A percentile compares a stretch with the other conserved stretches of the same genome.
phyloP scores from a whole-genome alignment of 2,113 vertebrate genomes.

The Semicossyphus pulcher region DNA sequence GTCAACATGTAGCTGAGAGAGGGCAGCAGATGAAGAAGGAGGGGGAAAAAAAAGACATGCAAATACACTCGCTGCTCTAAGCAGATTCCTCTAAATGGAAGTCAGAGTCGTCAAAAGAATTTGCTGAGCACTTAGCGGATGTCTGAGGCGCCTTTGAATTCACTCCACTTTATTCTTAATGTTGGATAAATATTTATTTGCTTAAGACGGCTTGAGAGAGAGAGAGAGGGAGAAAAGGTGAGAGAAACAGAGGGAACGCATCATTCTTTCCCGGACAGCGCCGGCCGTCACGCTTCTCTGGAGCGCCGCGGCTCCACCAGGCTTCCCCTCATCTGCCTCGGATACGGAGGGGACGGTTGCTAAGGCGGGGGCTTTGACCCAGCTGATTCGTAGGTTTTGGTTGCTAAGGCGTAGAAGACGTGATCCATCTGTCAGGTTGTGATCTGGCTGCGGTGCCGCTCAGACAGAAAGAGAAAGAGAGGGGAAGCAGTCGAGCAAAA shows the following conservation, averaged over 20 bases:
- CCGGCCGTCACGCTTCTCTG: constrained; percentile 7
- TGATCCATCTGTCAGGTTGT: constrained; percentile 40
- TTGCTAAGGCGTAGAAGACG: constrained; percentile 36
- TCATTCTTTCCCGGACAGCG: not conserved
- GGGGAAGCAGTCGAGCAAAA: not conserved
- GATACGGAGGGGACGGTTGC: constrained; percentile 31
- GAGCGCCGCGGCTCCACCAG: constrained; percentile 4
- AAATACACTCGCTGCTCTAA: constrained; percentile 13
- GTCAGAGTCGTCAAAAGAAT: constrained; percentile 45
- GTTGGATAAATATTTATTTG: constrained; percentile 14
- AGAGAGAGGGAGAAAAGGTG: not conserved
- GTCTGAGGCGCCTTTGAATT: constrained; percentile 4
- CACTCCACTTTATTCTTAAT: not conserved
- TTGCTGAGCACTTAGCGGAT: constrained; percentile 17
- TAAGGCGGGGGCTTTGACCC: constrained; percentile 37
- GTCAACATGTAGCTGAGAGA: constrained; percentile 35
- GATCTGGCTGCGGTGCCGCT: constrained; percentile 26
- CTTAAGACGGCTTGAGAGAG: not conserved
- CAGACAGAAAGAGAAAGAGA: not conserved
- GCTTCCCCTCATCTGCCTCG: constrained; percentile 24
- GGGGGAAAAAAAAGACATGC: not conserved
- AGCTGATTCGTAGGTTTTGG: constrained; percentile 31
- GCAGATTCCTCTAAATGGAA: constrained; percentile 25
- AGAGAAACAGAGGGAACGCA: not conserved
- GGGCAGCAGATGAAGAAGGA: constrained; percentile 10